Evolutionary conservation across 1,140 invertebrate species (phyloP), one percentile per base, ranked within the genome.

Genomic region (Ips nitidus): DNA sequence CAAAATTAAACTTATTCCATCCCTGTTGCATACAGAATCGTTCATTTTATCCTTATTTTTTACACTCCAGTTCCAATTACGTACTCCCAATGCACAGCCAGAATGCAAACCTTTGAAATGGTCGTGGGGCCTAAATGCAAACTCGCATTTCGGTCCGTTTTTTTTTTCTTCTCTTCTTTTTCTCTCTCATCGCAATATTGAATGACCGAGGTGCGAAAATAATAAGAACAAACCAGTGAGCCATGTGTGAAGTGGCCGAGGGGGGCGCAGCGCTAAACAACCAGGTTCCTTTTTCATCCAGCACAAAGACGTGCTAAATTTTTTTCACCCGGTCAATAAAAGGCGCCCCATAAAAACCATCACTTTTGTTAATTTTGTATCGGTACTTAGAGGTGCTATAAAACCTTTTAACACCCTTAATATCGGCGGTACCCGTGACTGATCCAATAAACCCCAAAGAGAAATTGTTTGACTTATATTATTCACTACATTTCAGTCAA

Each of bases 151-250:
- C 22, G 22, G 22, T 22, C 50, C 36, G 61, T 41, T 52, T 63
- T 52, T 63, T 63, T 63, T 52, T 37, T 63, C 37, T 63, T 63
- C 53, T 61, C 53, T 52, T 52, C 39, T 8, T 22, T 36, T n/a
- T 4, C 38, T 43, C 53, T 43, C 41, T 50, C 60, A 47, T 6
- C 61, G 61, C 37, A 39, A 63, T 63, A 63, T 63, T 63, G 61
- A 63, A 63, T 63, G 52, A 50, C 39, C 61, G 61, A 63, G 61
- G 61, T 63, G 61, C 47, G 61, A 63, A 63, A 63, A 63, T 63
- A 63, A 63, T 63, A 63, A 63, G 61, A 63, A 63, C 61, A 63
- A 63, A 63, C 61, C 41, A 22, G 22, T 22, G 40, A 40, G 4
- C 37, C 61, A 63, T 63, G 61, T 63, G 61, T 63, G 61, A 63